Evolutionary conservation across 1,140 invertebrate genomes (phyloP).

Genomic region (Drosophila erecta): DNA sequence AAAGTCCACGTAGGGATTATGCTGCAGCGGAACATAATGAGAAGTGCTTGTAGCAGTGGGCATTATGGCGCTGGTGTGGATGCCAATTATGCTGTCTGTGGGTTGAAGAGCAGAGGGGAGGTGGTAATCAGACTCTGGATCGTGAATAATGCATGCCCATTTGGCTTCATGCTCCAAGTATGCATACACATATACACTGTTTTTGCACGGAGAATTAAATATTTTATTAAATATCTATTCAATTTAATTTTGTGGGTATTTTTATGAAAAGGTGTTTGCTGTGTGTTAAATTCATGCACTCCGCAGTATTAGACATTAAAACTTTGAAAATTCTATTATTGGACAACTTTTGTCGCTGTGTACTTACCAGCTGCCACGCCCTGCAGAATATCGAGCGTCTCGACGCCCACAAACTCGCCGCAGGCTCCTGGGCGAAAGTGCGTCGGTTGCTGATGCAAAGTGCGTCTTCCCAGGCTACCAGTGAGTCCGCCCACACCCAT

Average conservation of each 20-base stretch:
- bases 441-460: conserved; percentile 52
- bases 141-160: conserved; percentile 25
- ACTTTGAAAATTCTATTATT: too few species aligned
- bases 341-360: not conserved
- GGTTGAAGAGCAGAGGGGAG: not conserved
- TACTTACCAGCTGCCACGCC: conserved; percentile 74
- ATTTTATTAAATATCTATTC: not conserved
- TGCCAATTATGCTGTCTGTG: conserved; percentile 83
- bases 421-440: conserved; percentile 47
- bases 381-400: conserved; percentile 81
- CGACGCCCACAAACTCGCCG: conserved; percentile 76
- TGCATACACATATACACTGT: not conserved
- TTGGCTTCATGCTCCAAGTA: not conserved
- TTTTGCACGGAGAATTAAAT: not conserved
- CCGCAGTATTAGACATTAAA: too few species aligned
- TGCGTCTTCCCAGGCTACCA: conserved; percentile 68
- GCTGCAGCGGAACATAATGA: conserved; percentile 65
- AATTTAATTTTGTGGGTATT: too few species aligned
- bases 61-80: conserved; percentile 61
- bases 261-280: too few species aligned
- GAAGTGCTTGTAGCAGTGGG: conserved; percentile 26
- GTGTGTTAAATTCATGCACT: too few species aligned
- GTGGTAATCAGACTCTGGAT: conserved; percentile 1
- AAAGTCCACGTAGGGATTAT: conserved; percentile 75
- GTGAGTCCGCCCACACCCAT: conserved; percentile 52